Percentiles rank a stretch among this genome's conserved stretches.
Evolutionary conservation across 1,140 invertebrate genomes (phyloP).

Genomic region (Thaumatotibia leucotreta): DNA sequence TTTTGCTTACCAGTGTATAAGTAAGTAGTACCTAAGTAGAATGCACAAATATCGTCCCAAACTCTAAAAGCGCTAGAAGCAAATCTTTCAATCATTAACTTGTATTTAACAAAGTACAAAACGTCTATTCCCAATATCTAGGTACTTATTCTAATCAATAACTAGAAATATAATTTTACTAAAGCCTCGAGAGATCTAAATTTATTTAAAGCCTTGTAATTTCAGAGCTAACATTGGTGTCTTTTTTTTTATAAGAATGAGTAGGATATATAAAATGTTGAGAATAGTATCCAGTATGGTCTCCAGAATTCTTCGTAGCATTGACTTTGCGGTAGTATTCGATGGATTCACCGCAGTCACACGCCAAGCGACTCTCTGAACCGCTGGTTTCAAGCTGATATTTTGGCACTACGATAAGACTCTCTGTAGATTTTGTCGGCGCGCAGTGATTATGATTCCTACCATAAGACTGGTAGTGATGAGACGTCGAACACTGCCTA

Average conservation of each 20-base stretch:
- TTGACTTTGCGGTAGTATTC: slow-evolving; percentile 70
- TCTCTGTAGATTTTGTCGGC: slow-evolving; percentile 87
- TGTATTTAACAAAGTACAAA: neutral
- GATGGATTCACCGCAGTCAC: slow-evolving; percentile 80
- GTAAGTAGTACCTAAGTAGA: neutral
- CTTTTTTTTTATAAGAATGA: slow-evolving; percentile 71
- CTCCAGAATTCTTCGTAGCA: slow-evolving; percentile 56
- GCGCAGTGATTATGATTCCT: slow-evolving; percentile 65
- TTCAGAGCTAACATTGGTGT: slow-evolving; percentile 76
- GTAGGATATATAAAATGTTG: slow-evolving; percentile 67
- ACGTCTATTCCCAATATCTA: neutral
- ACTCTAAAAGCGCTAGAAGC: neutral
- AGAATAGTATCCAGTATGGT: slow-evolving; percentile 74
- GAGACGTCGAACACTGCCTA: slow-evolving; percentile 70
- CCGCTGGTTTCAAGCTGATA: slow-evolving; percentile 78
- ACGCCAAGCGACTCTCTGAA: slow-evolving; percentile 81
- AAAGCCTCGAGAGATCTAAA: neutral
- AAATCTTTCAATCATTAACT: neutral
- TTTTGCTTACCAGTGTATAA: too few species aligned
- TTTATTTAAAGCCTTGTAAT: slow-evolving; percentile 78
- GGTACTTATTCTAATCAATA: neutral
- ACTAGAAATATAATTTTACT: neutral
- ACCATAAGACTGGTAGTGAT: slow-evolving; percentile 62
- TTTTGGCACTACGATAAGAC: slow-evolving; percentile 81
- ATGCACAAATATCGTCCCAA: neutral